Conservation (phyloP, 1,140 invertebrate species). For the Hyles euphorbiae region DNA sequence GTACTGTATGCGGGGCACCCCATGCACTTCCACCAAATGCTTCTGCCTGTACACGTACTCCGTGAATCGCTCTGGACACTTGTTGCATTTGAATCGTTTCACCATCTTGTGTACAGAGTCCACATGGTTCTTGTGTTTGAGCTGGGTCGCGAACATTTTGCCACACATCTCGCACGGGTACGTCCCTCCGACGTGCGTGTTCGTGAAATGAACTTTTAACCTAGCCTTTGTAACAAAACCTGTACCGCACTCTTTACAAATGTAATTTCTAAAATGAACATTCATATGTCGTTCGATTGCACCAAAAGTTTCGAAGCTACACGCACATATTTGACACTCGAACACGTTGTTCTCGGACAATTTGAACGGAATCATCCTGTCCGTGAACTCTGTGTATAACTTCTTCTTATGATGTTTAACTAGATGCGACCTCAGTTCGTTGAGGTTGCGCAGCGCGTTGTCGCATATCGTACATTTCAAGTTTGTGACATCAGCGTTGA, state of each 20-base stretch:
- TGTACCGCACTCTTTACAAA: conserved; percentile 58
- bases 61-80: conserved; percentile 54
- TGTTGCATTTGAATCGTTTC: conserved; percentile 58
- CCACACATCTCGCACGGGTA: conserved; percentile 54
- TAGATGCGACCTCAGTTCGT: conserved; percentile 50
- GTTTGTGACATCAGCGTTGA: conserved; percentile 54
- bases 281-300: conserved; percentile 66
- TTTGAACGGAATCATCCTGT: conserved; percentile 57
- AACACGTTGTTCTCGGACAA: conserved; percentile 31
- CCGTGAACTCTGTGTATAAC: conserved; percentile 38
- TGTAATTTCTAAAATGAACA: conserved; percentile 59
- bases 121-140: conserved; percentile 56
- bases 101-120: conserved; percentile 54
- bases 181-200: conserved; percentile 47
- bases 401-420: conserved; percentile 48
- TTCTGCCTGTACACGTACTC: conserved; percentile 60
- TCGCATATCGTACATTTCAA: conserved; percentile 46
- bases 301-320: conserved; percentile 60
- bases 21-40: conserved; percentile 53
- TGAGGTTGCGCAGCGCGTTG: conserved; percentile 33
- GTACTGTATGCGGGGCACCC: conserved; percentile 45
- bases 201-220: conserved; percentile 57
- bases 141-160: conserved; percentile 47
- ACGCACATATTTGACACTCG: conserved; percentile 54
- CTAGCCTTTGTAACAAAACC: conserved; percentile 61